A percentile compares a stretch with the other conserved stretches of the same genome.
Conservation (phyloP, 2,888 invertebrate species). For the Dorcus parallelipipedus region DNA sequence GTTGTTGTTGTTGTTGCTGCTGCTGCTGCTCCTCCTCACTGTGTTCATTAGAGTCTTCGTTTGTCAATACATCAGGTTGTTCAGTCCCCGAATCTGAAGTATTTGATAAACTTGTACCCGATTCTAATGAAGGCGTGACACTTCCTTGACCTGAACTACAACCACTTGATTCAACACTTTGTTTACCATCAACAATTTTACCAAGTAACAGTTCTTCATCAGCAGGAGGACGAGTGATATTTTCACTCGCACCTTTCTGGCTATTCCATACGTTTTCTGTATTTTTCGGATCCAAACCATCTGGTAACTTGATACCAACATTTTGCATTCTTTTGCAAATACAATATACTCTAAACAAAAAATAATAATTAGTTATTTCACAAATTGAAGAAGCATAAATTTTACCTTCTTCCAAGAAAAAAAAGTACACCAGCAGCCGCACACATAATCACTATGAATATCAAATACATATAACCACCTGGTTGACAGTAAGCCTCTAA, state of each 20-base stretch:
- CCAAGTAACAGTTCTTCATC: conserved; percentile 40
- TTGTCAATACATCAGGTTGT: conserved; percentile 34
- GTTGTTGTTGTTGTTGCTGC: conserved; percentile 29
- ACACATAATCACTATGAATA: conserved; percentile 3
- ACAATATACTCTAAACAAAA: conserved; percentile 12
- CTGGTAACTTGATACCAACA: conserved; percentile 65
- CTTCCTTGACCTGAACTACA: conserved; percentile 58
- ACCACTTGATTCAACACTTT: conserved; percentile 53
- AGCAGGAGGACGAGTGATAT: conserved; percentile 31
- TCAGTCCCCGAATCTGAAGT: conserved; percentile 52
- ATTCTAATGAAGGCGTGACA: conserved; percentile 54
- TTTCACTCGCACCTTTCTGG: conserved; percentile 42
- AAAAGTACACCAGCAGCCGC: background rate
- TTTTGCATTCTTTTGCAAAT: conserved; percentile 54
- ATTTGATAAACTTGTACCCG: conserved; percentile 50
- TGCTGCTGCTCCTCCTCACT: conserved; percentile 29
- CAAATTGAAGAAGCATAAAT: background rate
- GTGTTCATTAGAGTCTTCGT: conserved; percentile 31
- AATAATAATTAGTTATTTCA: background rate
- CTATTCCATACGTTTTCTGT: conserved; percentile 33
- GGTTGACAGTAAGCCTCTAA: conserved; percentile 32
- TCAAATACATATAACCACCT: conserved; percentile 4
- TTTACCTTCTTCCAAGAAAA: conserved; percentile 8
- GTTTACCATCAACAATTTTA: conserved; percentile 26
- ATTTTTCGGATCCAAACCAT: conserved; percentile 53